Evolutionary conservation across 1,140 invertebrate species (phyloP), one percentile per base, ranked within the genome.

Genomic region (Armadillidium nasatum): DNA sequence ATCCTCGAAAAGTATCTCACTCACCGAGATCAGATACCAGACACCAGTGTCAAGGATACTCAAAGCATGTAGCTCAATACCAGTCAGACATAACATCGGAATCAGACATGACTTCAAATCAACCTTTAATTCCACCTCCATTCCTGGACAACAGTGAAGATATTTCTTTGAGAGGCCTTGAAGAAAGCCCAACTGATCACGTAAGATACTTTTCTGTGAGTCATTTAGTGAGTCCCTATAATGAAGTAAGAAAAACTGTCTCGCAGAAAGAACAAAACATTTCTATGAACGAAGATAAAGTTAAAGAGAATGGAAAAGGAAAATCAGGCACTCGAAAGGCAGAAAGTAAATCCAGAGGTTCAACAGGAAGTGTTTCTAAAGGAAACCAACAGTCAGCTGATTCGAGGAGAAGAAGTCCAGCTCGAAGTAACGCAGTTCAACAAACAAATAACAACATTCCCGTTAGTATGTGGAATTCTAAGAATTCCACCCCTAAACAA

Each of bases 191-290:
- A 21, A 75, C 77, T 45, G 80, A 81, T 23, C 79, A 78, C 60
- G 79, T 80, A 6, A 72, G 77, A 69, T 81, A 72, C 54, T 81
- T 81, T 43, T 81, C 80, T 44, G 80, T 81, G 13, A 78, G 75
- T 23, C 77, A 81, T 21, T 73, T 81, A 45, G 80, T 81, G 1
- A 81, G 77, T 54, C 78, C 75, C 54, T 74, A 71, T 10, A 79
- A 70, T 72, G 78, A 79, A 22, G 50, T 72, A 45, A 68, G 75
- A 3, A 79, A 76, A 46, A 50, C 46, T 33, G 67, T 67, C 15
- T 72, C 76, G 33, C 72, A 79, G 72, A 74, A 79, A 13, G 75
- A 76, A n/a, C 70, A 45, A 44, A 50, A 66, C 19, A 21, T 70
- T 44, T 45, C 71, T 44, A 76, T 75, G 70, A 43, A 73, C n/a